phyloP scores from a whole-genome alignment of 2,113 vertebrate species.

The Gnathonemus longibarbis region DNA sequence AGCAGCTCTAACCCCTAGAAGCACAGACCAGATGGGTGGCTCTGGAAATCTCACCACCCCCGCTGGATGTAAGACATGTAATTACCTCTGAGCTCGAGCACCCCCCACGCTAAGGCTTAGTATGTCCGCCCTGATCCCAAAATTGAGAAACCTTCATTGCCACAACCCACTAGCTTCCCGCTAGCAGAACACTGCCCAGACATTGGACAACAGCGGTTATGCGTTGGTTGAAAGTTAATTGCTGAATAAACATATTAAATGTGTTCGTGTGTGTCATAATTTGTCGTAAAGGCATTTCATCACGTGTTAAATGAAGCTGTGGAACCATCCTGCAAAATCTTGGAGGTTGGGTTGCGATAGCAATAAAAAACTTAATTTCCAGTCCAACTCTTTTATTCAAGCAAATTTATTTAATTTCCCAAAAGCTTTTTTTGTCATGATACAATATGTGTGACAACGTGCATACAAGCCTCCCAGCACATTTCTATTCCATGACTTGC shows the following conservation, averaged over 20 bases:
- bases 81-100: not conserved
- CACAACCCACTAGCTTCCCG: not conserved
- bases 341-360: not conserved
- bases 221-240: constrained; percentile 4
- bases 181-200: not conserved
- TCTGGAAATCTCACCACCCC: not conserved
- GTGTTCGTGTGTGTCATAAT: not conserved
- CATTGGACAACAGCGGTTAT: not conserved
- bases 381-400: not conserved
- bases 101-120: not conserved
- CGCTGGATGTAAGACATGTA: not conserved
- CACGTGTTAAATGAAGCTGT: not conserved
- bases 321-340: not conserved
- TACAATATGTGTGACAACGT: not conserved
- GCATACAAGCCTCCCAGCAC: not conserved
- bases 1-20: not conserved
- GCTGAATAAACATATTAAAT: constrained; percentile 6
- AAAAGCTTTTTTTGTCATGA: not conserved
- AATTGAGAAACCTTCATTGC: not conserved
- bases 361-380: not conserved
- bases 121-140: constrained; percentile 5
- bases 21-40: not conserved
- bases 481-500: not conserved
- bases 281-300: not conserved
- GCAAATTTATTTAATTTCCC: not conserved